Conservation (phyloP, 2,888 invertebrate genomes). For the Ceraclea dissimilis region DNA sequence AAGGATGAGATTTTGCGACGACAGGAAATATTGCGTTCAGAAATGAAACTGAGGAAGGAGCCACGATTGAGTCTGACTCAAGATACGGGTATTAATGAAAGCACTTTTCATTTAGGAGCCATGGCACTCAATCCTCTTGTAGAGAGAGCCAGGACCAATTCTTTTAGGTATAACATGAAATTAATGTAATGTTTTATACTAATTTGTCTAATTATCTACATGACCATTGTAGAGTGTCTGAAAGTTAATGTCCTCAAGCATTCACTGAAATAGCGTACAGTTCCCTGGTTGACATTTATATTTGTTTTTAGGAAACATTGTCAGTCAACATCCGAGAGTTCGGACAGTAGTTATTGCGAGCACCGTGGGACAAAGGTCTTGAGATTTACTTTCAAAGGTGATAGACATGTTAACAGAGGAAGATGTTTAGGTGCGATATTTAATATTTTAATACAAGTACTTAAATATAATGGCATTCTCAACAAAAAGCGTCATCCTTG, state of each 20-base stretch:
- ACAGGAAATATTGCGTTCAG: conserved; percentile 69
- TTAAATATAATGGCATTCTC: neutral
- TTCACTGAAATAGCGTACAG: no score
- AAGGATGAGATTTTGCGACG: conserved; percentile 69
- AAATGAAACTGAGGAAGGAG: conserved; percentile 46
- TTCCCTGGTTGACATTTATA: no score
- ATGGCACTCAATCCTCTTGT: conserved; percentile 23
- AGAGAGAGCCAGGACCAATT: conserved; percentile 31
- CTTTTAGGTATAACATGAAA: conserved; percentile 25
- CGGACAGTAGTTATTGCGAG: conserved; percentile 30
- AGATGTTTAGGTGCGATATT: conserved; percentile 63
- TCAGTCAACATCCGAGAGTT: conserved; percentile 23
- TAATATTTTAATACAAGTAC: neutral
- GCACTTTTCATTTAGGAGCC: conserved; percentile 1
- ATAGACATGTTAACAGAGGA: conserved; percentile 62
- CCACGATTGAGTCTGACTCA: conserved; percentile 17
- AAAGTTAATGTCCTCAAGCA: no score
- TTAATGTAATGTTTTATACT: no score
- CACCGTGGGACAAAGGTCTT: conserved; percentile 49
- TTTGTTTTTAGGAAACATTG: conserved; percentile 15
- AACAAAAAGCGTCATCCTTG: neutral
- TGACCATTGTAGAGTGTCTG: no score
- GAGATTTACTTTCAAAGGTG: conserved; percentile 46
- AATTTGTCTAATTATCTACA: no score
- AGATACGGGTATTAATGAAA: conserved; percentile 14